A percentile compares a stretch with the other conserved stretches of the same genome.
phyloP scores from a whole-genome alignment of 1,140 invertebrate genomes.

The Pemphigus obesinymphae region DNA sequence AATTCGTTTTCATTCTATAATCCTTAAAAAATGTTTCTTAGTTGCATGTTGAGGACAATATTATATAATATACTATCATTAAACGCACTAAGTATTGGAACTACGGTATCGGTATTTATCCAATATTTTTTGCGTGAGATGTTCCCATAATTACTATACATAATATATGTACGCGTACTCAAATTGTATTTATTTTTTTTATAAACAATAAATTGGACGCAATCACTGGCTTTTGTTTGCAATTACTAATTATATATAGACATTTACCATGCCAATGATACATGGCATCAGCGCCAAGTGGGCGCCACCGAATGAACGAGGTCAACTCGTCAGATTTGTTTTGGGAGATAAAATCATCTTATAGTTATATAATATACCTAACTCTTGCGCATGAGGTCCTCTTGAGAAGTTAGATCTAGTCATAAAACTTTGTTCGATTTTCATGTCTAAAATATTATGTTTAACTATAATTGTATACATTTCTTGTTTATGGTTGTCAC shows the following conservation, averaged over 20 bases:
- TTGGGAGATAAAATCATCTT: conserved; percentile 52
- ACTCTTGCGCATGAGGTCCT: neutral
- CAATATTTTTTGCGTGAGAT: too few species aligned
- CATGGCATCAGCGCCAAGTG: conserved; percentile 73
- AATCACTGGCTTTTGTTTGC: neutral
- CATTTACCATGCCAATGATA: conserved; percentile 77
- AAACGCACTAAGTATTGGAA: too few species aligned
- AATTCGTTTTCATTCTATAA: too few species aligned
- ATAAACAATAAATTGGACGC: neutral
- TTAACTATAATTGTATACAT: too few species aligned
- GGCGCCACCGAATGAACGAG: conserved; percentile 58
- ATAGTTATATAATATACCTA: neutral
- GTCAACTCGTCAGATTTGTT: conserved; percentile 57
- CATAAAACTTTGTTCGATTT: neutral
- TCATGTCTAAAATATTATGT: too few species aligned
- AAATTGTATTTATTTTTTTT: neutral
- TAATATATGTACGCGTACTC: neutral
- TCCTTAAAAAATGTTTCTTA: too few species aligned
- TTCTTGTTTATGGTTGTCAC: too few species aligned
- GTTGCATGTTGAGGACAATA: too few species aligned
- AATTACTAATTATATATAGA: too few species aligned
- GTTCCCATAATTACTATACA: too few species aligned
- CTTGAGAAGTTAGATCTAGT: conserved; percentile 1
- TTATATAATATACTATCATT: too few species aligned
- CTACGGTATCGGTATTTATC: too few species aligned